Evolutionary conservation across 2,888 invertebrate species (phyloP), one percentile per base, ranked within the genome.

Genomic region (Cephus rjabovi): DNA sequence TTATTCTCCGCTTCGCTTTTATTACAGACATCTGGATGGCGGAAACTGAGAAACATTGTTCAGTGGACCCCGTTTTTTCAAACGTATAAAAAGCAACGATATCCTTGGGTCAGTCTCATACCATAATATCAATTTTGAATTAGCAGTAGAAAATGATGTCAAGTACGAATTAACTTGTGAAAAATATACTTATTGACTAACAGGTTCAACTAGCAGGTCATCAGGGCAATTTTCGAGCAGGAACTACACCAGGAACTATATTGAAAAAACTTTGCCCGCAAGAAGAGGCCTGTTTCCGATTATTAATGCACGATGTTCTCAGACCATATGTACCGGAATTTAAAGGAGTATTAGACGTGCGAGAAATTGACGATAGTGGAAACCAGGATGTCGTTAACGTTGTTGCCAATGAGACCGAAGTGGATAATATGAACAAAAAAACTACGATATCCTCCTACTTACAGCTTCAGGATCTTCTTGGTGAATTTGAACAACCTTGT

Each of bases 1-100:
- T 77, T 75, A 75, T 76, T 68, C 37, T 75, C 12, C 77, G 76
- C 81, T 82, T 81, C 86, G 83, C 81, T 84, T 86, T 86, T 85
- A 83, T 95, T 95, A 69, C 94, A 98, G 97, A 95, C 96, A 86
- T 97, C 97, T 35, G 97, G 97, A 90, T 98, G 98, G 98, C 94
- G 97, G 82, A 98, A 98, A 92, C 94, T 98, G 73, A 94, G 98
- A 76, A 98, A 97, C 90, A 97, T 98, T 81, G 98, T 98, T 35
- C 97, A 98, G 90, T 98, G 98, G 97, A 98, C 98, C 73, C 98
- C 98, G 70, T 98, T 98, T 94, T 97, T 98, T 91, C 98, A 98
- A 93, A 98, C 97, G 0, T 98, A 98, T 94, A 98, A 98, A 92
- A 98, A 98, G 91, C 97, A 97, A 92, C 93, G 97, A 86, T 98